Evolutionary conservation across 1,140 invertebrate species (phyloP), one percentile per base, ranked within the genome.

Genomic region (Drosophila santomea): DNA sequence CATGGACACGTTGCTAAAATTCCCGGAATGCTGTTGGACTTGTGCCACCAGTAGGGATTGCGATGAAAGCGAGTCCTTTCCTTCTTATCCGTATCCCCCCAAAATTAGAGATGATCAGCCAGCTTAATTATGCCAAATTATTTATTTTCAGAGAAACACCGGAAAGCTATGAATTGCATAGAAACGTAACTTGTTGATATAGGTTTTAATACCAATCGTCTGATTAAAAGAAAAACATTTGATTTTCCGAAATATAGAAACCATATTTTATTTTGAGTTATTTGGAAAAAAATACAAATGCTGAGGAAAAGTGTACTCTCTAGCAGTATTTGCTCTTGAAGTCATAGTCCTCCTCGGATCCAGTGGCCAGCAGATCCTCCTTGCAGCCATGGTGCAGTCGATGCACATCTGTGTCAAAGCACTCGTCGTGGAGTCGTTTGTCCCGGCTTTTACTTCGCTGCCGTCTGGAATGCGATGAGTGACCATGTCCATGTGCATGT

Each of bases 341-440:
- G 38, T 91, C 89, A 10, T 60, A 91, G 23, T 91, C 83, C 56
- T 91, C 88, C 12, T 91, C 89, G 1, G 83, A 86, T 12, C 54
- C 80, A 17, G 74, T 88, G 39, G 39, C 67, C 52, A 91, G 39
- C 12, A 91, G 62, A n/a, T 74, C 80, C 35, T 81, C 80, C 57
- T 84, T 91, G 62, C 88, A 91, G 54, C 89, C 88, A 14, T 91
- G 88, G 47, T 89, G 84, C 52, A 74, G n/a, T 2, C 85, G 85
- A 73, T 91, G 88, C 52, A 91, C 88, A 78, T 91, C 88, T n/a
- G 88, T 58, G 47, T 91, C 88, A 2, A 91, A 91, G 73, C 88
- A 91, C 38, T 91, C 89, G 15, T 91, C 88, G n/a, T 91, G 88
- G 1, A 88, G 45, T 0, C 88, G 80, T 45, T 91, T 91, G 14